Percentiles rank a stretch among this genome's conserved stretches.
phyloP scores from a whole-genome alignment of 2,888 invertebrate genomes.

The Ypsolopha scabrella region DNA sequence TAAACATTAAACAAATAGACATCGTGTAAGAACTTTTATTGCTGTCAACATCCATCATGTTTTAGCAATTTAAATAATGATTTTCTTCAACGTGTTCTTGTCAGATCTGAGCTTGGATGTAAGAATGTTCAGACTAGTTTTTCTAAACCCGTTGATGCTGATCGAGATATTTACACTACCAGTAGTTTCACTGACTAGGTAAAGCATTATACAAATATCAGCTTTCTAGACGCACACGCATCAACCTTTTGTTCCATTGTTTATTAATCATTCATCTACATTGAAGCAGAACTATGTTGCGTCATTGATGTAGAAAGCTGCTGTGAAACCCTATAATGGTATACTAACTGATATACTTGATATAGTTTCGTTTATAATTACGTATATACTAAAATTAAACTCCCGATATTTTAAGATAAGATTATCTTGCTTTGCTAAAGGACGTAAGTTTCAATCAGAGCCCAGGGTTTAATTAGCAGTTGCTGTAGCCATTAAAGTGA shows the following conservation, averaged over 20 bases:
- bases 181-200: background rate
- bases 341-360: background rate
- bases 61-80: constrained; percentile 1
- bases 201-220: background rate
- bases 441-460: background rate
- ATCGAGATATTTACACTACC: background rate
- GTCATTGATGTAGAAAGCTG: background rate
- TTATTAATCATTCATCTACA: background rate
- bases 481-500: background rate
- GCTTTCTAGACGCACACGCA: background rate
- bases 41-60: constrained; percentile 4
- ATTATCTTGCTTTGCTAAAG: background rate
- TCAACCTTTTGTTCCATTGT: constrained; percentile 1
- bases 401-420: background rate
- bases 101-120: background rate
- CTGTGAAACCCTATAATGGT: background rate
- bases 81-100: background rate
- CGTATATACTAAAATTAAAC: no score
- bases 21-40: background rate
- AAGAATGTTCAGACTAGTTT: background rate
- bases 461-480: background rate
- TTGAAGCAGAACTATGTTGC: background rate
- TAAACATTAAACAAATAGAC: constrained; percentile 3
- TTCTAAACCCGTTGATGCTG: background rate
- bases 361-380: no score